phyloP scores from a whole-genome alignment of 2,113 vertebrate genomes.

The Melanerpes aurifrons region DNA sequence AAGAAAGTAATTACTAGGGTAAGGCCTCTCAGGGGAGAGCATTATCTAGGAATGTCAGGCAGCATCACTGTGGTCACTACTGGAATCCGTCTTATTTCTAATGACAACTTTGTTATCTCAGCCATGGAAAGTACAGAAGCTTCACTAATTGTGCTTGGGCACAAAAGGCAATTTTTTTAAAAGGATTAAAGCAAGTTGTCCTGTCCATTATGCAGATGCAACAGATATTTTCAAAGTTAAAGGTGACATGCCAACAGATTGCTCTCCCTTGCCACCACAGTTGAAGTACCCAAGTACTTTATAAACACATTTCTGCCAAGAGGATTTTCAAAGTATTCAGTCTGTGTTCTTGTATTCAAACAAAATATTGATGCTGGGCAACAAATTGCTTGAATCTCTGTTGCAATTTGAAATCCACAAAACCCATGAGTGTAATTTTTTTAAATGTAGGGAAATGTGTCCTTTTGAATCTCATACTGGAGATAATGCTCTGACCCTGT shows the following conservation, averaged over 20 bases:
- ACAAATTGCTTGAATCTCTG: not conserved
- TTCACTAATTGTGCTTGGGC: not conserved
- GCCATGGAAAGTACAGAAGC: not conserved
- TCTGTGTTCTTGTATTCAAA: not conserved
- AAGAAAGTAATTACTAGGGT: constrained; percentile 51
- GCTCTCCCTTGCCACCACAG: not conserved
- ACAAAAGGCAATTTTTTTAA: constrained; percentile 10
- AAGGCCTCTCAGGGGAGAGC: constrained; percentile 19
- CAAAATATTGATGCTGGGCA: not conserved
- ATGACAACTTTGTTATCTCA: constrained; percentile 44
- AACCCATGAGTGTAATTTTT: not conserved
- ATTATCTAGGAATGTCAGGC: constrained; percentile 38
- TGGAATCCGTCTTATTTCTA: constrained; percentile 48
- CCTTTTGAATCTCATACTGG: not conserved
- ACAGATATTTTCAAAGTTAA: not conserved
- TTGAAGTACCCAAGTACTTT: not conserved
- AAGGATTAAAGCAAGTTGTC: not conserved
- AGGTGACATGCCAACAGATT: not conserved
- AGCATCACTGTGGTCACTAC: constrained; percentile 40
- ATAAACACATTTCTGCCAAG: not conserved
- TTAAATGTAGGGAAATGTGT: not conserved
- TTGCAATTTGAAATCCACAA: not conserved
- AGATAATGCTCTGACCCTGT: not conserved
- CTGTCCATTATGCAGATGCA: not conserved
- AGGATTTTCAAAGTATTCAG: not conserved